These are phyloP conservation scores for Smittia sp. DNA, from an alignment of 2,888 invertebrate genomes.

Conservation along the genomic window DNA sequence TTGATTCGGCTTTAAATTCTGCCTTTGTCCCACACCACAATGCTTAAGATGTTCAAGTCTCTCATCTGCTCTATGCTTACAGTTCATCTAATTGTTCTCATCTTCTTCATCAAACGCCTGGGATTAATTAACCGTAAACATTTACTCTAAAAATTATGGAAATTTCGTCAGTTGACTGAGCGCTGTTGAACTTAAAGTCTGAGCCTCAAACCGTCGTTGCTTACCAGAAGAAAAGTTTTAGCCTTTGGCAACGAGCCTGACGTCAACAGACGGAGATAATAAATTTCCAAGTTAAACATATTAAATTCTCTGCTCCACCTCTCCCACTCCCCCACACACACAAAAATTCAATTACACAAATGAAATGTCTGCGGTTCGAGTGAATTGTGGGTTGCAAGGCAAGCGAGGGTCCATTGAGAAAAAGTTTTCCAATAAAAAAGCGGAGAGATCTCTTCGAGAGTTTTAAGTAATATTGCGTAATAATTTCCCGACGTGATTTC, in stretches of 20 bases:
- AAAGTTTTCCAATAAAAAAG: conserved; percentile 13
- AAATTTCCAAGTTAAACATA: conserved; percentile 4
- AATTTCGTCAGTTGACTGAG: too few species aligned
- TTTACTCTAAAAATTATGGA: too few species aligned
- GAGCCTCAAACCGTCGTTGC: neutral
- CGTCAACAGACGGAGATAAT: neutral
- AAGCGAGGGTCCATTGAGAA: neutral
- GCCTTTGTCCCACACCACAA: too few species aligned
- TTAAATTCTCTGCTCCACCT: neutral
- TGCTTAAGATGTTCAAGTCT: too few species aligned
- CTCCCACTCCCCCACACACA: neutral
- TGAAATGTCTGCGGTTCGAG: neutral
- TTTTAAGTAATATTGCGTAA: conserved; percentile 5
- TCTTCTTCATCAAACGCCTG: too few species aligned
- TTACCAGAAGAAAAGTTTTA: neutral
- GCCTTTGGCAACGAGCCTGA: neutral
- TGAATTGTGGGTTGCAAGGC: neutral
- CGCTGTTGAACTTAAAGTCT: neutral
- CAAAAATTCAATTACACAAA: conserved; percentile 13
- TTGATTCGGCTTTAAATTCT: too few species aligned
- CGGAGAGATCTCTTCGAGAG: neutral
- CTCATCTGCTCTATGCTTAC: too few species aligned
- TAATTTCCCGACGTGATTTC: neutral
- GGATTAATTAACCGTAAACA: too few species aligned
- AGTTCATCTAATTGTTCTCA: too few species aligned